phyloP scores from a whole-genome alignment of 2,888 invertebrate species.

The Cataglyphis rosenhaueri region DNA sequence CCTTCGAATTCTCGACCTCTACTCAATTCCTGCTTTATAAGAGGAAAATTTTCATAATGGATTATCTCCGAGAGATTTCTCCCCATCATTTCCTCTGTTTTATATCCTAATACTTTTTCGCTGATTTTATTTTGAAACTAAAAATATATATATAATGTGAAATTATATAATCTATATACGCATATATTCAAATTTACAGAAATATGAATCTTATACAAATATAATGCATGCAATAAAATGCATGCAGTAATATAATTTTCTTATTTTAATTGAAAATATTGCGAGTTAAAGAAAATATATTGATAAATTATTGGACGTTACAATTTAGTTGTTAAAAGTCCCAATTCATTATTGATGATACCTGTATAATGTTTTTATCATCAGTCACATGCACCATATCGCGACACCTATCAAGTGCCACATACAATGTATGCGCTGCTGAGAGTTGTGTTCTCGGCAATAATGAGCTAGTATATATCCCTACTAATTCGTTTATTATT shows the following conservation, averaged over 20 bases:
- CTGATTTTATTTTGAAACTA: conserved; percentile 95
- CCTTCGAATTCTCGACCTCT: conserved; percentile 93
- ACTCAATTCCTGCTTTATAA: conserved; percentile 88
- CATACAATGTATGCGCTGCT: conserved; percentile 92
- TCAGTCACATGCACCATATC: conserved; percentile 96
- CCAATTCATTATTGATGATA: conserved; percentile 56
- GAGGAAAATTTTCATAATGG: conserved; percentile 86
- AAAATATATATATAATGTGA: conserved; percentile 59
- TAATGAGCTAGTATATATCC: conserved; percentile 92
- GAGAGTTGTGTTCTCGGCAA: conserved; percentile 91
- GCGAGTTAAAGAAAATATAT: neutral
- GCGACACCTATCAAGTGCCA: conserved; percentile 94
- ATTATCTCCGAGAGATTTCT: conserved; percentile 88
- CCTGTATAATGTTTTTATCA: conserved; percentile 92
- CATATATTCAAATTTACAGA: neutral
- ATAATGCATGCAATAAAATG: neutral
- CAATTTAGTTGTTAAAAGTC: conserved; percentile 2
- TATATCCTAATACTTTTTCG: conserved; percentile 93
- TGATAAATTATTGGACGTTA: neutral
- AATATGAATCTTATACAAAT: neutral
- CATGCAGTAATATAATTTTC: neutral
- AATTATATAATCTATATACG: conserved; percentile 12
- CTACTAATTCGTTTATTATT: conserved; percentile 90
- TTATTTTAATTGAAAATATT: neutral
- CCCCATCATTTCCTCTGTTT: conserved; percentile 88